Conservation (phyloP, 1,140 invertebrate genomes). For the Aphelinus atriplicis region DNA sequence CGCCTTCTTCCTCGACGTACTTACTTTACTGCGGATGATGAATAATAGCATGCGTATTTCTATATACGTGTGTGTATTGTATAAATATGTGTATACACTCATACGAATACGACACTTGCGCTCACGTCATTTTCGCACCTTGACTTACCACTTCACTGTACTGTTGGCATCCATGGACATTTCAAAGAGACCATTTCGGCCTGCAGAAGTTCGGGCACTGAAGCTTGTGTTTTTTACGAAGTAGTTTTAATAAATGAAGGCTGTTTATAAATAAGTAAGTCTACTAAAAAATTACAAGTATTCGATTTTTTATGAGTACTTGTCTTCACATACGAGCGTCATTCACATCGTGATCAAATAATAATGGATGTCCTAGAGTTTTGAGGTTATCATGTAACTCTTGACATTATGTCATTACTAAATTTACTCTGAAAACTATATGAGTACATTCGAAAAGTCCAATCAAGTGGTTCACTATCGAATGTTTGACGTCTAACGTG, state of each 20-base stretch:
- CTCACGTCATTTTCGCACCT: neutral
- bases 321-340: neutral
- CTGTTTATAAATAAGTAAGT: neutral
- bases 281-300: neutral
- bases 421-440: constrained; percentile 17
- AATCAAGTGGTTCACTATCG: too few relatives aligned
- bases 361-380: constrained; percentile 10
- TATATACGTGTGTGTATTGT: neutral
- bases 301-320: neutral
- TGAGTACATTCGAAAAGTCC: neutral
- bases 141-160: neutral
- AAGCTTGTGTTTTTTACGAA: neutral
- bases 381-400: constrained; percentile 42
- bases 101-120: neutral
- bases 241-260: too few relatives aligned
- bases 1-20: too few relatives aligned
- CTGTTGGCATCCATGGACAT: constrained; percentile 39
- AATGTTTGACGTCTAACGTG: too few relatives aligned
- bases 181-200: constrained; percentile 30
- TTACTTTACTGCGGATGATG: neutral
- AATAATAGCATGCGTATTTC: neutral
- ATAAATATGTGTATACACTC: neutral
- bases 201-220: constrained; percentile 27
- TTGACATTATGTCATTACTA: constrained; percentile 37
- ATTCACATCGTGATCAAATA: constrained; percentile 3